phyloP scores from a whole-genome alignment of 2,113 vertebrate species.

The Sinocyclocheilus rhinocerous region DNA sequence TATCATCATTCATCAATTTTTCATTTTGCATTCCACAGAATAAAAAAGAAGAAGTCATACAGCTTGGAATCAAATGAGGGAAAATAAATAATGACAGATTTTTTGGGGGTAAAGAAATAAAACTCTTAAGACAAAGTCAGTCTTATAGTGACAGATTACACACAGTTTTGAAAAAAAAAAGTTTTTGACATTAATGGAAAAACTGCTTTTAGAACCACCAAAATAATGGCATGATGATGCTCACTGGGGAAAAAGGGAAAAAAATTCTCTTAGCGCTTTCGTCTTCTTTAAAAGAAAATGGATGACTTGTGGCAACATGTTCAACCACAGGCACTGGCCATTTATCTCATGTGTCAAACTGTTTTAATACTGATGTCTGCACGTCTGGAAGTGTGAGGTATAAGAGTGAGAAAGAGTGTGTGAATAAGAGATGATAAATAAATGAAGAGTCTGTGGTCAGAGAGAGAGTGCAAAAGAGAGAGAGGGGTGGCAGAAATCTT shows the following conservation, averaged over 20 bases:
- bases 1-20: not conserved
- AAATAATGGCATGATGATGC: not conserved
- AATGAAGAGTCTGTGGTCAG: slow-evolving; percentile 30
- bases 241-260: not conserved
- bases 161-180: not conserved
- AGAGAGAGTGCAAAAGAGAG: slow-evolving; percentile 51
- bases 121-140: not conserved
- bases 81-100: not conserved
- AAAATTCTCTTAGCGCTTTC: not conserved
- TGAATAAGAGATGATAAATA: slow-evolving; percentile 13
- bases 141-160: not conserved
- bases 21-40: too few relatives aligned
- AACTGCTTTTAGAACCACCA: not conserved
- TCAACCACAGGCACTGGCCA: slow-evolving; percentile 26
- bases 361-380: slow-evolving; percentile 47
- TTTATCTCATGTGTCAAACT: slow-evolving; percentile 27
- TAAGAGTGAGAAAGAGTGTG: slow-evolving; percentile 42
- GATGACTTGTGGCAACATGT: slow-evolving; percentile 43
- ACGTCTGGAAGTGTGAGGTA: slow-evolving; percentile 33
- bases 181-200: not conserved
- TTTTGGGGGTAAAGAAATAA: not conserved
- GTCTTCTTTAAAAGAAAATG: slow-evolving; percentile 16
- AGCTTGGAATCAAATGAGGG: not conserved
- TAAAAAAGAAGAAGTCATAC: not conserved
- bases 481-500: slow-evolving; percentile 72